phyloP scores from a whole-genome alignment of 2,888 invertebrate species.

The Drosophila austrosaltans region DNA sequence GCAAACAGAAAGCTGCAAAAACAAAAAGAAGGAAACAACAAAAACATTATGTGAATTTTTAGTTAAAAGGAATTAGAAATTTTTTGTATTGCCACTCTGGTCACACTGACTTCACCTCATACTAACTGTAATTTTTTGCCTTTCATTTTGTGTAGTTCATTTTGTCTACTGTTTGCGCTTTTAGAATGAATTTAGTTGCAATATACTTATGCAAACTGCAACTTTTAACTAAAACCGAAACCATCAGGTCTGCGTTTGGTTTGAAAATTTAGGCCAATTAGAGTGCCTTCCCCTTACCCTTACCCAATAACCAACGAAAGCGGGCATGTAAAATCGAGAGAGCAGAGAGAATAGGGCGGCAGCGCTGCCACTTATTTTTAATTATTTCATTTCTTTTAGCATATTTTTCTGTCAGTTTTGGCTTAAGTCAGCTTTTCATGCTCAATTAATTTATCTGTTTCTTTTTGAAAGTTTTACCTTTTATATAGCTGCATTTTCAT shows the following conservation, averaged over 20 bases:
- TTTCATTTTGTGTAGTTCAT: background rate
- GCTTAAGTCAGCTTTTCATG: slow-evolving; percentile 7
- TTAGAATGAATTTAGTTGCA: background rate
- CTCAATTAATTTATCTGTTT: slow-evolving; percentile 23
- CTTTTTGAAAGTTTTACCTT: slow-evolving; percentile 57
- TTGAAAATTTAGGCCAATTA: slow-evolving; percentile 37
- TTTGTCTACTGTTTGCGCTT: background rate
- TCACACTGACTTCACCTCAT: slow-evolving; percentile 3
- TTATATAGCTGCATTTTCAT: slow-evolving; percentile 65
- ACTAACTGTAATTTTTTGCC: slow-evolving; percentile 11
- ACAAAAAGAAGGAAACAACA: slow-evolving; percentile 4
- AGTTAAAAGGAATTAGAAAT: slow-evolving; percentile 1
- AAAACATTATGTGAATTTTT: slow-evolving; percentile 8
- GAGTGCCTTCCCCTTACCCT: background rate
- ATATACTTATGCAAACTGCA: background rate
- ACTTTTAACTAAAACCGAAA: background rate
- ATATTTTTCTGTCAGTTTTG: slow-evolving; percentile 1
- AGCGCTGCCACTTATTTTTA: slow-evolving; percentile 58
- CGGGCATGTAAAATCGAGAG: background rate
- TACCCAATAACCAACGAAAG: slow-evolving; percentile 2
- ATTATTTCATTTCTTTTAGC: slow-evolving; percentile 10
- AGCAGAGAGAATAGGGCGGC: slow-evolving; percentile 21
- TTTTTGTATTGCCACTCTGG: background rate
- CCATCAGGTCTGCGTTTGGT: background rate
- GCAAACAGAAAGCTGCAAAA: slow-evolving; percentile 8